These are phyloP conservation scores for Coracias cyanogaster DNA, from an alignment of 2,797 vertebrate species.

Conservation along the genomic window DNA sequence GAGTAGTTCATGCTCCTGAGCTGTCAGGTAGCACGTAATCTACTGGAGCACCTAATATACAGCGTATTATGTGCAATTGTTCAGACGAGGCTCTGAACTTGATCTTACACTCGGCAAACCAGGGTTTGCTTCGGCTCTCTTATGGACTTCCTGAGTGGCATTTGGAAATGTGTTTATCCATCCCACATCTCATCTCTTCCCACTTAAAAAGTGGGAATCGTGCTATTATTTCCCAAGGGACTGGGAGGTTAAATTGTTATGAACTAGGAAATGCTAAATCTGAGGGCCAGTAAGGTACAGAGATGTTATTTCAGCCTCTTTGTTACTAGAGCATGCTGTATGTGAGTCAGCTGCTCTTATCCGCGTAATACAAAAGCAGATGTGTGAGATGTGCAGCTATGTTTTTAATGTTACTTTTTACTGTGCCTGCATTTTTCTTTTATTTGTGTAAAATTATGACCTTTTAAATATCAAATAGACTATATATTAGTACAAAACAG, in stretches of 20 bases:
- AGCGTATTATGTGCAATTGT: neutral
- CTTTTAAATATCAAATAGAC: conserved; percentile 63
- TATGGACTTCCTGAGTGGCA: neutral
- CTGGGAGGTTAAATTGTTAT: neutral
- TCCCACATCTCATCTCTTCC: neutral
- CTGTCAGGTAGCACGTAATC: neutral
- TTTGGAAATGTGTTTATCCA: neutral
- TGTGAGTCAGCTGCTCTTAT: neutral
- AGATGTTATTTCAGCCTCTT: neutral
- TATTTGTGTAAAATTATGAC: conserved; percentile 55
- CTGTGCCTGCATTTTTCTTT: conserved; percentile 5
- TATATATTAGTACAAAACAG: conserved; percentile 32
- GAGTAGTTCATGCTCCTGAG: neutral
- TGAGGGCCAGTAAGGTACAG: neutral
- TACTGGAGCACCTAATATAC: neutral
- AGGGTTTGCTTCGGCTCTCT: neutral
- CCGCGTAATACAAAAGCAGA: neutral
- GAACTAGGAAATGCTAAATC: neutral
- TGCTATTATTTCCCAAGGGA: neutral
- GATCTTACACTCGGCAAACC: neutral
- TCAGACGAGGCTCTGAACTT: neutral
- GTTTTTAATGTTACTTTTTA: conserved; percentile 1
- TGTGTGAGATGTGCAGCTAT: conserved; percentile 1
- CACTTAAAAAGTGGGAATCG: rapidly evolving
- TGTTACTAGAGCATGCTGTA: neutral